Conservation (phyloP, 2,113 vertebrate genomes). For the Clarias macrocephalus region DNA sequence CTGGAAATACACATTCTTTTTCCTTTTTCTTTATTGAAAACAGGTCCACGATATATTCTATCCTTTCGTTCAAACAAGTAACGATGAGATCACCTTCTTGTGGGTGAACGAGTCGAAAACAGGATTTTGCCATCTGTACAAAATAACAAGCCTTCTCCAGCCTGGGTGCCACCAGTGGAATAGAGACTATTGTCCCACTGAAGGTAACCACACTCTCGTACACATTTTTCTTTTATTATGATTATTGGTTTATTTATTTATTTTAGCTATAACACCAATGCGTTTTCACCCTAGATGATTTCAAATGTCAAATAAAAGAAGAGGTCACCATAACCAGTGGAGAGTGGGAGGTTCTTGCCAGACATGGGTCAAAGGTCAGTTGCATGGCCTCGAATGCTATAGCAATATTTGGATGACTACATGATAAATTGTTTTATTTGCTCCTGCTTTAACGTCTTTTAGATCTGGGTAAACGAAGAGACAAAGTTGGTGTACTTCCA, state of each 20-base stretch:
- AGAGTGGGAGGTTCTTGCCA: slow-evolving; percentile 92
- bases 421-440: not conserved
- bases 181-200: slow-evolving; percentile 72
- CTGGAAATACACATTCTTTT: not conserved
- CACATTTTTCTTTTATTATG: not conserved
- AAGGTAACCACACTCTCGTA: slow-evolving; percentile 69
- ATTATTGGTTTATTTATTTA: not conserved
- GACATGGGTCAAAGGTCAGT: slow-evolving; percentile 91
- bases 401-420: not conserved
- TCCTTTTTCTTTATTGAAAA: not conserved
- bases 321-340: slow-evolving; percentile 87
- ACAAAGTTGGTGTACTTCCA: slow-evolving; percentile 92
- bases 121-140: slow-evolving; percentile 93
- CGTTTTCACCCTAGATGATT: slow-evolving; percentile 76
- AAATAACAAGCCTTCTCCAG: slow-evolving; percentile 80
- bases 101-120: slow-evolving; percentile 92
- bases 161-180: slow-evolving; percentile 79
- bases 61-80: slow-evolving; percentile 85
- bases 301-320: slow-evolving; percentile 88
- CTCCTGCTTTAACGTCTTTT: not conserved
- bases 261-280: not conserved
- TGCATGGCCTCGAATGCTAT: not conserved
- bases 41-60: slow-evolving; percentile 98
- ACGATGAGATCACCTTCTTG: slow-evolving; percentile 88
- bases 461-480: slow-evolving; percentile 97